Base-by-base conservation (phyloP, 1,140 invertebrate genomes). In the Dendroctonus valens region DNA sequence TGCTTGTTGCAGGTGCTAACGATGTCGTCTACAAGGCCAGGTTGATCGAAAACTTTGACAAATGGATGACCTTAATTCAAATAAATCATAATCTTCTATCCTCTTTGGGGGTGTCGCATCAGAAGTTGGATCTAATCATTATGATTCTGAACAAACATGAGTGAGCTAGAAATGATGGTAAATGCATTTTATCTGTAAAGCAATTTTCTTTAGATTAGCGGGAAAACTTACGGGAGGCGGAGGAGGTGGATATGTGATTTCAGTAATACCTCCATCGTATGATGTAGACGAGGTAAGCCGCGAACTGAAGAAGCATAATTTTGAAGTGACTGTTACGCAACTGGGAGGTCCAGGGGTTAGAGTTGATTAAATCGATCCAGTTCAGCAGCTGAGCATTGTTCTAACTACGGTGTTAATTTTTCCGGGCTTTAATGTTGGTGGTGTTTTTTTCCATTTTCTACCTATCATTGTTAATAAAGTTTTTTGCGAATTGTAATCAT, bases 201-300 rank as follows among this genome's bases (percentile, higher is more conserved):
- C 0, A 6, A 37, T 52, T 51, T 58, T 40, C 53, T 67, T 59
- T 40, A 68, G 60, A 0, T 84, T 97, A 46, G 83, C 85, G 61
- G 89, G 88, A 5, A 98, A 98, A 79, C 80, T 98, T 14, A 98
- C 96, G 5, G 96, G 95, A 6, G 95, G 95, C 15, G 94, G 94
- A 15, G 95, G 94, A 37, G 96, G 96, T 44, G 96, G 96, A 53
- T 94, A 88, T 80, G 90, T 87, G 12, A 78, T 86, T 59, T 72
- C 84, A 6, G 68, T 87, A 41, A 72, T 83, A 15, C 81, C 81
- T 1, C 68, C 72, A 11, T n/a, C 55, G 63, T 66, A 68, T 51
- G 59, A 69, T 53, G 15, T 68, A 9, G 44, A 42, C 12, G 57
- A 61, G 7, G n/a, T 83, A 0, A 72, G 78, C 9, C 69, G 72